Evolutionary conservation across 2,888 invertebrate species (phyloP), one percentile per base, ranked within the genome.

Genomic region (Epirrhoe tristata): DNA sequence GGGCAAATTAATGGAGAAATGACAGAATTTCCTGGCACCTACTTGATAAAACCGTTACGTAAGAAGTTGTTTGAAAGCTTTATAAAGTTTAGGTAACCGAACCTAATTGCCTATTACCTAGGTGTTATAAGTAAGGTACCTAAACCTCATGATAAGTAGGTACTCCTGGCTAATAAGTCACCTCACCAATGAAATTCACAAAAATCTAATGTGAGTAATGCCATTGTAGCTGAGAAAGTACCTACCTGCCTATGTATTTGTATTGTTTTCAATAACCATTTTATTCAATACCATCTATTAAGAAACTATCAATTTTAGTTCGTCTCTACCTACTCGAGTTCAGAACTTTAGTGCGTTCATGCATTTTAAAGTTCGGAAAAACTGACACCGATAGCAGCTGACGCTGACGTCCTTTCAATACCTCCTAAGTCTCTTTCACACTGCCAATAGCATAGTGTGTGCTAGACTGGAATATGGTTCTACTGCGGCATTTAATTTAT

Each of bases 321-420:
- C 5, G 36, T 39, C 54, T 53, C 54, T 66, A 58, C 50, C 24
- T 46, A 53, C n/a, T n/a, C n/a, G 31, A 61, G 52, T 16, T 66
- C 16, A 55, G 48, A 62, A 60, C 58, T 48, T 58, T 59, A 56
- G n/a, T 24, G 24, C 32, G 66, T 71, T 77, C 69, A 74, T 77
- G 75, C 69, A 79, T 78, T 77, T 73, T 79, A 71, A 74, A 77
- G 78, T 74, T 69, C 77, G 88, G 90, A 88, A 90, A 90, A 86
- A 75, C 80, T 79, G 58, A 73, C 78, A 81, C 80, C 74, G 76
- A 79, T 80, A 83, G 76, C 92, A 91, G 86, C 87, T 90, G 90
- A 78, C 82, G 86, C 87, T 90, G 90, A 78, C 82, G 85, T 81
- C 81, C 84, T 46, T 50, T 12, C 14, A 31, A 31, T n/a, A n/a